Evolutionary conservation across 2,797 vertebrate genomes (phyloP).

Genomic region (Pachyuromys duprasi): DNA sequence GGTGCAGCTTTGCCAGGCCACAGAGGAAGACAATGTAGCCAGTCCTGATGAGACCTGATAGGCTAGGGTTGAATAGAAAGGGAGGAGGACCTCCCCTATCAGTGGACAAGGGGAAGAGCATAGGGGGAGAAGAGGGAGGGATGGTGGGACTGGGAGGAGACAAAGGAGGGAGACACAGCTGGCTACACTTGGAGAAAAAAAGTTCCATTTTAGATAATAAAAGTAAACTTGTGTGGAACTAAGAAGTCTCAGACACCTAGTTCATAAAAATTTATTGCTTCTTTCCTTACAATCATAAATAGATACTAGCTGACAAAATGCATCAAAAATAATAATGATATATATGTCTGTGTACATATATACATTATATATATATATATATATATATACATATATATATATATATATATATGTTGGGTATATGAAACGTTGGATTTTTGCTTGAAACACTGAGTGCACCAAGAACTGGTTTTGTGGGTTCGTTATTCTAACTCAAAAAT

Average conservation of each 20-base stretch:
- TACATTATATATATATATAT: too few species aligned
- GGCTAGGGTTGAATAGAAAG: too few species aligned
- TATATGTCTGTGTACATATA: neutral
- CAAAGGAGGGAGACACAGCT: too few species aligned
- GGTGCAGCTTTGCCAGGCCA: too few species aligned
- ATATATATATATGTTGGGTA: neutral
- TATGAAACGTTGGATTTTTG: neutral
- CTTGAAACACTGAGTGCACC: neutral
- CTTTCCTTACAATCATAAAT: neutral
- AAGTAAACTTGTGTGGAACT: neutral
- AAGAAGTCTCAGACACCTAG: neutral
- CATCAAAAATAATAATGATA: neutral
- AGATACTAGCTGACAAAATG: neutral
- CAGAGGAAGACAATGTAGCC: too few species aligned
- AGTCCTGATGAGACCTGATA: too few species aligned
- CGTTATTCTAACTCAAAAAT: conserved; percentile 51
- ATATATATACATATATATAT: neutral
- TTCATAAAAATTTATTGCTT: neutral
- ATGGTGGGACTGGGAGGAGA: too few species aligned
- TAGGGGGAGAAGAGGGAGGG: too few species aligned
- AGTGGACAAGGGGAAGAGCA: too few species aligned
- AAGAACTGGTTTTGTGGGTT: neutral
- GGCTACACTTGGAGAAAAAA: neutral
- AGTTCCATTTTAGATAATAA: neutral
- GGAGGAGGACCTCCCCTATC: too few species aligned